Percentiles rank a stretch among this genome's conserved stretches.
phyloP scores from a whole-genome alignment of 2,797 vertebrate genomes.

The Paramormyrops hopkinsi region DNA sequence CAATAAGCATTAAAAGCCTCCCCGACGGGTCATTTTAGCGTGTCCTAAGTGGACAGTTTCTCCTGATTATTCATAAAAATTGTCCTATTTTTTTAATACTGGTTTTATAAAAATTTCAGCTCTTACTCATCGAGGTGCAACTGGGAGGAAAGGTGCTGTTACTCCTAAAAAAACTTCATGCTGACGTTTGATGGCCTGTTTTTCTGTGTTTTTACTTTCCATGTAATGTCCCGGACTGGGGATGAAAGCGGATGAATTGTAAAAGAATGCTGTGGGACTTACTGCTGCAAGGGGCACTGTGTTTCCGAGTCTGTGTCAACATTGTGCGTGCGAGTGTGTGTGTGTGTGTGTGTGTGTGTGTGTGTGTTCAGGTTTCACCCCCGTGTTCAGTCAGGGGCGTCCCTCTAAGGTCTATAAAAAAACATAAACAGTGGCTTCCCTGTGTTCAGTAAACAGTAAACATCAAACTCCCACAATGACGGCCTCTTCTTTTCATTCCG shows the following conservation, averaged over 20 bases:
- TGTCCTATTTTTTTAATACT: not conserved
- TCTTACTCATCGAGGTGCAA: not conserved
- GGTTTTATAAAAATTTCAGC: not conserved
- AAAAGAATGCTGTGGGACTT: not conserved
- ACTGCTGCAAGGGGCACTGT: not conserved
- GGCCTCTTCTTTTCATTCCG: slow-evolving; percentile 13
- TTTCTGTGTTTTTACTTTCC: not conserved
- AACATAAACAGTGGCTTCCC: not conserved
- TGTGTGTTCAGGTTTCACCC: slow-evolving; percentile 1
- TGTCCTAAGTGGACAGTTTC: not conserved
- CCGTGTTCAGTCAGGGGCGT: not conserved
- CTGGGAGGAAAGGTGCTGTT: not conserved
- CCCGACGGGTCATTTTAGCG: not conserved
- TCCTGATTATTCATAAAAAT: not conserved
- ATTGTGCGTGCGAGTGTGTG: not conserved
- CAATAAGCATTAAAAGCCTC: not conserved
- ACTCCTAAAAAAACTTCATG: not conserved
- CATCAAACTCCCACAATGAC: slow-evolving; percentile 26
- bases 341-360: not conserved
- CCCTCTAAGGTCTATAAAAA: not conserved
- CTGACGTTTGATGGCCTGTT: not conserved
- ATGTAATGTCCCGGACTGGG: not conserved
- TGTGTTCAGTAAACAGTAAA: slow-evolving; percentile 25
- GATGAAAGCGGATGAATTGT: not conserved
- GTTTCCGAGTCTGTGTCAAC: not conserved